Percentiles rank a stretch among this genome's conserved stretches.
Conservation (phyloP, 2,888 invertebrate species). For the Emmelina monodactyla region DNA sequence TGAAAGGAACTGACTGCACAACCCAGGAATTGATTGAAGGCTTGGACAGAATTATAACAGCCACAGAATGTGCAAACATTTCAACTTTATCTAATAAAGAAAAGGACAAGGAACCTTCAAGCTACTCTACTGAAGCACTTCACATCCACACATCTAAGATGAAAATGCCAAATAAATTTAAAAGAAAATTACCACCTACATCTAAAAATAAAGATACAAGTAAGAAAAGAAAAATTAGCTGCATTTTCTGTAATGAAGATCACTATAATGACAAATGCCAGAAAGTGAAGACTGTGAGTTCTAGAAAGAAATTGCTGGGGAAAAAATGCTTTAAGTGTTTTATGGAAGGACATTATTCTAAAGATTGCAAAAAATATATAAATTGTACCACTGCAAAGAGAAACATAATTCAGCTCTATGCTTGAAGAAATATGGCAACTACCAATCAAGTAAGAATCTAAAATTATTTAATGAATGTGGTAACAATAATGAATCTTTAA, state of each 20-base stretch:
- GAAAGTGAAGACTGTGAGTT: background rate
- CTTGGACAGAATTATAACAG: background rate
- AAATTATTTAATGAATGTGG: background rate
- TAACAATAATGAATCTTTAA: background rate
- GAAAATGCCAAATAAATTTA: background rate
- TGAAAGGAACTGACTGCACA: background rate
- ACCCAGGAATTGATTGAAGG: background rate
- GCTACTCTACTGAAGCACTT: background rate
- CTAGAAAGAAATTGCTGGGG: background rate
- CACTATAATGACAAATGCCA: background rate
- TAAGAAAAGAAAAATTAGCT: background rate
- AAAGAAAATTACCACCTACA: background rate
- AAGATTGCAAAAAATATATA: background rate
- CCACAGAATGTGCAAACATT: background rate
- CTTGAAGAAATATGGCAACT: background rate
- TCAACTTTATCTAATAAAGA: background rate
- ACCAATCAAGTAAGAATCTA: too few relatives aligned
- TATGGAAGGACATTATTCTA: background rate
- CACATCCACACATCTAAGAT: background rate
- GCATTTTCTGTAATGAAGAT: background rate
- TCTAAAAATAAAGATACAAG: background rate
- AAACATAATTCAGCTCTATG: background rate
- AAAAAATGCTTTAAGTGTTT: background rate
- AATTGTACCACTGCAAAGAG: background rate
- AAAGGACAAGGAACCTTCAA: background rate